Evolutionary conservation across 2,888 invertebrate species (phyloP).

Genomic region (Apodemia mormo): DNA sequence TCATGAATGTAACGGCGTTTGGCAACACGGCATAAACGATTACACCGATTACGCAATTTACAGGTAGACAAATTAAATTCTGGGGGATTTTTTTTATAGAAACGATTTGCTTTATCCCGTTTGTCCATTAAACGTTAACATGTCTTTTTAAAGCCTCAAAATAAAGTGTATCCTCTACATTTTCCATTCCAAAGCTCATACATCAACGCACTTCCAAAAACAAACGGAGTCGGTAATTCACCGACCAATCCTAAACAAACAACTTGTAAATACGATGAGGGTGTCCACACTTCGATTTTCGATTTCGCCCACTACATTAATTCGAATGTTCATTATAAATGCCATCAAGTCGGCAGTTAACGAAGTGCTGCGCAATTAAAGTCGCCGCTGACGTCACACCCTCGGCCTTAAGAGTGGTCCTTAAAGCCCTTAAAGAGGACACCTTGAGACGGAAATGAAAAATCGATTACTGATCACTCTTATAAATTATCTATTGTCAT

Average conservation of each 20-base stretch:
- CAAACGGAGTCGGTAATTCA: conserved; percentile 50
- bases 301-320: conserved; percentile 80
- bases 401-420: conserved; percentile 53
- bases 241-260: conserved; percentile 75
- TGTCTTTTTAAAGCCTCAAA: neutral
- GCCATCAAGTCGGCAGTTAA: conserved; percentile 79
- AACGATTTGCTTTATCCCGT: too few species aligned
- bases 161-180: conserved; percentile 5
- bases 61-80: too few species aligned
- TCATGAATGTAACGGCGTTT: too few species aligned
- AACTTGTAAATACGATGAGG: conserved; percentile 56
- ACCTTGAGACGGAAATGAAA: conserved; percentile 71
- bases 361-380: conserved; percentile 81
- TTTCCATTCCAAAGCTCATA: conserved; percentile 24
- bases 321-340: conserved; percentile 81
- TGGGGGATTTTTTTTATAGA: too few species aligned
- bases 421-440: conserved; percentile 63
- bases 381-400: conserved; percentile 78
- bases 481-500: conserved; percentile 40
- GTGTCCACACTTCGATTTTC: conserved; percentile 74
- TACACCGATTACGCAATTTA: too few species aligned
- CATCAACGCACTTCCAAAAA: conserved; percentile 38
- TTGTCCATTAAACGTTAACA: too few species aligned
- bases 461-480: conserved; percentile 67
- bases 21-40: too few species aligned